Base-by-base conservation (phyloP, 1,140 invertebrate genomes). In the Drosophila cardini region DNA sequence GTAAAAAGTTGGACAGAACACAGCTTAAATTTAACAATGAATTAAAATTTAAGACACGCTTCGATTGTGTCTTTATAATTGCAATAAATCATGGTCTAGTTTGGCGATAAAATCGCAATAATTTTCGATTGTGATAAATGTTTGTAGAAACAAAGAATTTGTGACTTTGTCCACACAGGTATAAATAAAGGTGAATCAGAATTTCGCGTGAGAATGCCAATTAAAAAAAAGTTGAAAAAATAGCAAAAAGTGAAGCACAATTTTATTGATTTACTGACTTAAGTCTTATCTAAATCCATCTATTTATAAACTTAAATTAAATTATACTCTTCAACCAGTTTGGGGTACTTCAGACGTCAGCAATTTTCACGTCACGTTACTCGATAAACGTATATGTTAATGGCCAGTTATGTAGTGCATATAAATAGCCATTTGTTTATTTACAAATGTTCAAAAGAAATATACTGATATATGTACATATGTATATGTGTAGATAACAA, bases 221-320 rank as follows among this genome's bases (percentile, higher is more conserved):
- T 18, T 9, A 21, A 30, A 15, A 52, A 16, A 18, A n/a, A 2
- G 32, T 4, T 36, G 13, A 16, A 55, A 38, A 55, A 30, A 21
- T 4, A 6, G 30, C 50, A 53, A 55, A 55, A 55, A 38, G 21
- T 26, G 21, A 26, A 26, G 21, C 2, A 45, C 43, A 45, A 18
- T 18, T 55, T 55, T 55, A 55, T 55, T 55, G 52, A 55, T 52
- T 52, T 55, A 38, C 34, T n/a, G 26, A 55, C 52, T 55, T 55
- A 11, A 9, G 3, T 38, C 32, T 55, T 55, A 55, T 55, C 52
- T 36, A 11, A 55, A 55, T 36, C 52, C 32, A 55, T 55, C 52
- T 55, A 55, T 55, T 55, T 55, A 55, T 56, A 56, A 42, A 56
- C 13, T 56, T 56, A 40, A 56, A 56, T 56, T 56, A 42, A 56